phyloP scores from a whole-genome alignment of 2,113 vertebrate species.

The Lipotes vexillifer region DNA sequence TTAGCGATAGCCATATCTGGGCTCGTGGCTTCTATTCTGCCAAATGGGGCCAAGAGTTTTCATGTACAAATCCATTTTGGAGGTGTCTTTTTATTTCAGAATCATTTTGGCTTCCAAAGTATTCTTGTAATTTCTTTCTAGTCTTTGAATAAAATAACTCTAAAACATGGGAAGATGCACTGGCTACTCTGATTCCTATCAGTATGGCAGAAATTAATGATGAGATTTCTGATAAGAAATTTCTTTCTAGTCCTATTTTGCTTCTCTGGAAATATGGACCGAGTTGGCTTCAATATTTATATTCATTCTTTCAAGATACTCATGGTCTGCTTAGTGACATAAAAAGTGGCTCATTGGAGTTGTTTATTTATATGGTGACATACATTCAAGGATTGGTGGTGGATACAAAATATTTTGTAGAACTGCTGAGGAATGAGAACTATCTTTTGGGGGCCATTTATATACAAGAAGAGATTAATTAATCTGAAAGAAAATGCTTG shows the following conservation, averaged over 20 bases:
- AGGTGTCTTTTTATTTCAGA: background rate
- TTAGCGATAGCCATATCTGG: background rate
- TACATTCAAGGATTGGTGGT: background rate
- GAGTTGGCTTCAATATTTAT: background rate
- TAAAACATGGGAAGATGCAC: background rate
- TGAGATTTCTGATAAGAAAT: background rate
- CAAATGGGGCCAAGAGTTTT: background rate
- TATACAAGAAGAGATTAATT: background rate
- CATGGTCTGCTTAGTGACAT: background rate
- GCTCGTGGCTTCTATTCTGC: background rate
- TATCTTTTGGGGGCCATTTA: background rate
- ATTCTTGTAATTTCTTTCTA: constrained; percentile 22
- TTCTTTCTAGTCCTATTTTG: background rate
- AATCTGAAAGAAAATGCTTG: background rate
- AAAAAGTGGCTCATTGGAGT: background rate
- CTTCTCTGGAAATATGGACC: background rate
- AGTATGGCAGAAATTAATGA: background rate
- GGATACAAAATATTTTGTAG: background rate
- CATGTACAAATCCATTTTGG: background rate
- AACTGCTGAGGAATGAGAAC: background rate
- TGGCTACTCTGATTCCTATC: background rate
- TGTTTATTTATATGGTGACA: background rate
- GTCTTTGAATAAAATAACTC: background rate
- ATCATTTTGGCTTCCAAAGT: constrained; percentile 24
- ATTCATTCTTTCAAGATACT: background rate